Percentiles rank a stretch among this genome's conserved stretches.
Evolutionary conservation across 2,113 vertebrate genomes (phyloP).

Genomic region (Pluvianellus socialis): DNA sequence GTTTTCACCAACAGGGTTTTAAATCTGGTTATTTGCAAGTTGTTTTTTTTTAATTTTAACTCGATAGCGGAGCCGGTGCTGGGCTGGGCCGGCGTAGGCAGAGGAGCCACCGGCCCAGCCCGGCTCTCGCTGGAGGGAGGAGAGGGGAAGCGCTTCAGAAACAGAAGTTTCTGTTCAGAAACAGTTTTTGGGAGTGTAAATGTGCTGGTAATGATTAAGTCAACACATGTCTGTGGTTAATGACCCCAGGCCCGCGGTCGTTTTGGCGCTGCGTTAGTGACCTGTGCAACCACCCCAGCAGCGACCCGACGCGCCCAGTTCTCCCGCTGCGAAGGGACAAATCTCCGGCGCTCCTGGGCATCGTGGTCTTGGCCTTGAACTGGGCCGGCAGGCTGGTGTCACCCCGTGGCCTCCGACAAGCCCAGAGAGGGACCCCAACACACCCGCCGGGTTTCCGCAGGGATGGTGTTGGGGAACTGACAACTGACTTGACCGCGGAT

Average conservation of each 20-base stretch:
- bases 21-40: background rate
- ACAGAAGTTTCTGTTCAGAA: accelerated
- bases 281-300: background rate
- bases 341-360: background rate
- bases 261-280: background rate
- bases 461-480: accelerated
- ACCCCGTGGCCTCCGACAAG: accelerated
- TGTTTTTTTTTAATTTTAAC: background rate
- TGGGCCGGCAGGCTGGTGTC: background rate
- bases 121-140: accelerated
- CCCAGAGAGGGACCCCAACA: accelerated
- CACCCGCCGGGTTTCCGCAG: accelerated
- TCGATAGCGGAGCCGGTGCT: background rate
- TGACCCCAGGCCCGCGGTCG: background rate
- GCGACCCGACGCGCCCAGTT: background rate
- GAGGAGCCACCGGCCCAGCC: background rate
- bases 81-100: accelerated
- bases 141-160: background rate
- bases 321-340: background rate
- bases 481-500: too few relatives aligned
- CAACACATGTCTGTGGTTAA: background rate
- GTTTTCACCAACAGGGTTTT: background rate
- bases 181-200: background rate
- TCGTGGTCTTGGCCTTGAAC: accelerated
- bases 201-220: background rate